phyloP scores from a whole-genome alignment of 37 sponge, comb jelly and placozoan species.

The Ephydatia muelleri region DNA sequence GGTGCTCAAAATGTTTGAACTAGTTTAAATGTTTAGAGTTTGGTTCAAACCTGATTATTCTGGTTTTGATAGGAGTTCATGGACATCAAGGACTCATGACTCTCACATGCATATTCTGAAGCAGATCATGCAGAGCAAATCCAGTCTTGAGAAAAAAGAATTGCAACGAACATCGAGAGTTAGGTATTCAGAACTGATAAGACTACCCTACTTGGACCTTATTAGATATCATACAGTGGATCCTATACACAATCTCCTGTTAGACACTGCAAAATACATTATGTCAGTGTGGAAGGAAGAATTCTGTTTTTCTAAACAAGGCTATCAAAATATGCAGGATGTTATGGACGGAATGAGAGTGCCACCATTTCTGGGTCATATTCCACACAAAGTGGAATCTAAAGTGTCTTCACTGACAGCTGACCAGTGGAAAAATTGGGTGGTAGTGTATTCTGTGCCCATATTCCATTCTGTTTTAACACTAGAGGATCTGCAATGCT shows the following conservation, averaged over 20 bases:
- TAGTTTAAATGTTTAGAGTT: slow-evolving; percentile 21
- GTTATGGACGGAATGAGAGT: slow-evolving; percentile 2
- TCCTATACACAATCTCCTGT: slow-evolving; percentile 63
- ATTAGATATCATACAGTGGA: slow-evolving; percentile 46
- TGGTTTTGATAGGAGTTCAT: slow-evolving; percentile 44
- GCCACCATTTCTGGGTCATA: slow-evolving; percentile 20
- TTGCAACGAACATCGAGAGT: slow-evolving; percentile 24
- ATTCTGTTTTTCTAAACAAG: not conserved
- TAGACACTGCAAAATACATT: slow-evolving; percentile 44
- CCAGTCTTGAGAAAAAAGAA: slow-evolving; percentile 13
- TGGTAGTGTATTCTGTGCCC: slow-evolving; percentile 4
- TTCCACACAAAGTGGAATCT: slow-evolving; percentile 29
- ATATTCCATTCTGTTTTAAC: slow-evolving; percentile 24
- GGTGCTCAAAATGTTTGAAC: slow-evolving; percentile 66
- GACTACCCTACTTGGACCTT: slow-evolving; percentile 43
- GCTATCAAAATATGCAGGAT: slow-evolving; percentile 15
- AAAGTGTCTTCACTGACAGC: slow-evolving; percentile 44
- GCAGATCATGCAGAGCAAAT: not conserved
- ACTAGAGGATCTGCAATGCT: slow-evolving; percentile 10
- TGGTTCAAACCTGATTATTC: slow-evolving; percentile 27
- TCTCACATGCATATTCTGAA: not conserved
- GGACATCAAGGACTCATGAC: slow-evolving; percentile 9
- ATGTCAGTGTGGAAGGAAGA: slow-evolving; percentile 26
- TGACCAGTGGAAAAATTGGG: slow-evolving; percentile 59
- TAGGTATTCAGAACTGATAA: slow-evolving; percentile 37